Evolutionary conservation across 1,140 invertebrate species (phyloP).

Genomic region (Brachionus plicatilis): DNA sequence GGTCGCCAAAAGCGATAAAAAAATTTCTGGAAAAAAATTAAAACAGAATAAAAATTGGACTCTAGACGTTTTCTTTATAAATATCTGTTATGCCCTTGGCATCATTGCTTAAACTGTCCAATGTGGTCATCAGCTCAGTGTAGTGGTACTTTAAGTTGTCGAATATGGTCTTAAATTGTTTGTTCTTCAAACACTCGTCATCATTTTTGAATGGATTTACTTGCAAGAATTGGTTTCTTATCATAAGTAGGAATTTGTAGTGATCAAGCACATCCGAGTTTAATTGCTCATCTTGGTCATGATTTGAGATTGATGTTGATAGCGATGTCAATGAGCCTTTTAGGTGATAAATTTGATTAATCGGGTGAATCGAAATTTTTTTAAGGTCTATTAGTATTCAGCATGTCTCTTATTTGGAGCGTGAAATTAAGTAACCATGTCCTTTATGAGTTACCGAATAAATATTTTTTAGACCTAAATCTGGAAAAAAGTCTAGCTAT

Average conservation of each 20-base stretch:
- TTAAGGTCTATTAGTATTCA: not conserved
- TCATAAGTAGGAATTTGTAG: conserved; percentile 32
- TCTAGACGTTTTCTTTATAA: conserved; percentile 38
- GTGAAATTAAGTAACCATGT: not conserved
- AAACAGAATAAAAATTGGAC: not conserved
- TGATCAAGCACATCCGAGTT: conserved; percentile 40
- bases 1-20: not conserved
- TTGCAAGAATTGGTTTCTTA: conserved; percentile 37
- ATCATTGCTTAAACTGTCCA: conserved; percentile 16
- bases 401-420: not conserved
- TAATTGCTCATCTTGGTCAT: not conserved
- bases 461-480: not conserved
- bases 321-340: not conserved
- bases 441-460: not conserved
- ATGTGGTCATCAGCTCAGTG: conserved; percentile 15
- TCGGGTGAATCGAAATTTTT: not conserved
- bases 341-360: not conserved
- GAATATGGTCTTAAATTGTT: conserved; percentile 18
- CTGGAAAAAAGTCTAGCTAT: too few species aligned
- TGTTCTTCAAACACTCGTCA: conserved; percentile 20
- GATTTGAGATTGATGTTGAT: not conserved
- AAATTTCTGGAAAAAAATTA: not conserved
- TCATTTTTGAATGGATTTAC: conserved; percentile 37
- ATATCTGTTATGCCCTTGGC: conserved; percentile 21
- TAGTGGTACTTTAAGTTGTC: conserved; percentile 35